Conservation (phyloP, 2,113 vertebrate genomes). For the Nesospiza acunhae region DNA sequence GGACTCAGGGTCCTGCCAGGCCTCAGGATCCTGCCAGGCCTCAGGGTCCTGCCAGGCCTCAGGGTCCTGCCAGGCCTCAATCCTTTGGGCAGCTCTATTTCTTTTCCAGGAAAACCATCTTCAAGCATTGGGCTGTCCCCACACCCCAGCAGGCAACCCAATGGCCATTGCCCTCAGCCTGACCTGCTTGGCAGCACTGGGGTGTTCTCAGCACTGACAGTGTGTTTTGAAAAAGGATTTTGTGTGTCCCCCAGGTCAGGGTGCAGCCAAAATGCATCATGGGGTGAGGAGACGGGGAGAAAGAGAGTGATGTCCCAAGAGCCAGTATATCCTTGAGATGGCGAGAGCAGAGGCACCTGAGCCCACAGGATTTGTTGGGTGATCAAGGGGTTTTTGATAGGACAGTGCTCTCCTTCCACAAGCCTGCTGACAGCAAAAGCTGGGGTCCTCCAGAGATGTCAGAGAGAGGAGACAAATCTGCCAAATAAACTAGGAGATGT, state of each 20-base stretch:
- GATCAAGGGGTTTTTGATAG: no score
- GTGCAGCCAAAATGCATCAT: not conserved
- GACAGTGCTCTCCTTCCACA: no score
- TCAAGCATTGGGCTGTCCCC: not conserved
- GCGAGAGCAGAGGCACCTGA: not conserved
- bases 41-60: not conserved
- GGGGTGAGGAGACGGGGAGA: not conserved
- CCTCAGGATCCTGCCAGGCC: no score
- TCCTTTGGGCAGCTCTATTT: not conserved
- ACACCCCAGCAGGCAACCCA: not conserved
- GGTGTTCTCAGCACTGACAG: no score
- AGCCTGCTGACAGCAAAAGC: not conserved
- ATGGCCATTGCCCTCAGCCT: not conserved
- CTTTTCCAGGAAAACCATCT: not conserved
- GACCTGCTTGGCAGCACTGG: not conserved
- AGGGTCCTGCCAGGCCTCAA: no score
- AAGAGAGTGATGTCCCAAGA: rapidly evolving
- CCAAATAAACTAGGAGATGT: not conserved
- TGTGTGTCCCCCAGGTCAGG: no score
- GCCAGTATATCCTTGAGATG: not conserved
- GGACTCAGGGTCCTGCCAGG: no score
- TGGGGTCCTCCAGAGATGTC: not conserved
- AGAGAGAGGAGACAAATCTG: not conserved
- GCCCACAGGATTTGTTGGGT: not conserved
- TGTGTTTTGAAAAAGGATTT: not conserved